A percentile compares a stretch with the other conserved stretches of the same genome.
These are phyloP conservation scores for Hermatobates lingyangjiaoensis DNA, from an alignment of 1,140 invertebrate genomes.

Conservation along the genomic window DNA sequence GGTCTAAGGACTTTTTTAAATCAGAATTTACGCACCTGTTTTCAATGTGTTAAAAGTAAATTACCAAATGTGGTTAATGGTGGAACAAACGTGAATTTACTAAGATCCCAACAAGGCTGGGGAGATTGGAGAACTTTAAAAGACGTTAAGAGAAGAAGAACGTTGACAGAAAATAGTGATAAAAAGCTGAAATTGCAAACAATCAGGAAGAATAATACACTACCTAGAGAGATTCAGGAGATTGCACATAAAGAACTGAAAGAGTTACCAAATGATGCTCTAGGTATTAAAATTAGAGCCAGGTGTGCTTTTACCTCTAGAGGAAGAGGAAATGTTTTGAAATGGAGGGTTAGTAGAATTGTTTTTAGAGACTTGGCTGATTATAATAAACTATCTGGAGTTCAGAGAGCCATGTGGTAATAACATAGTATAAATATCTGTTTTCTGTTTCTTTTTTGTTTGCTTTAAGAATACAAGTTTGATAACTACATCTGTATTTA, in stretches of 20 bases:
- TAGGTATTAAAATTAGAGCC: slow-evolving; percentile 35
- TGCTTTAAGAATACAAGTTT: no score
- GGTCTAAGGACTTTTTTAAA: no score
- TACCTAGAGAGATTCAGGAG: slow-evolving; percentile 49
- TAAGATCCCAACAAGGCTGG: no score
- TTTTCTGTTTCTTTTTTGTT: no score
- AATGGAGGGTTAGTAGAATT: slow-evolving; percentile 71
- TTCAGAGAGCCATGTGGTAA: slow-evolving; percentile 75
- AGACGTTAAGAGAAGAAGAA: slow-evolving; percentile 58
- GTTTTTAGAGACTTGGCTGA: slow-evolving; percentile 73
- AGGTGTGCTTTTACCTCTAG: slow-evolving; percentile 68
- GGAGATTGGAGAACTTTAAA: slow-evolving; percentile 57
- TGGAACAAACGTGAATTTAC: no score
- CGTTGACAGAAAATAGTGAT: slow-evolving; percentile 45
- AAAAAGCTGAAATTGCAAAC: slow-evolving; percentile 53
- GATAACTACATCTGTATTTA: no score
- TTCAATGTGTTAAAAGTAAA: no score
- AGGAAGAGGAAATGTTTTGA: slow-evolving; percentile 45
- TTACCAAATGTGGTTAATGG: no score
- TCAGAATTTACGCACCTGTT: no score
- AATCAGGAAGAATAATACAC: slow-evolving; percentile 56
- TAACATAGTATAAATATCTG: no score
- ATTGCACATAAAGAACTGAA: slow-evolving; percentile 50
- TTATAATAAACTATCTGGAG: slow-evolving; percentile 72
- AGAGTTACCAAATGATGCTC: slow-evolving; percentile 53